Base-by-base conservation (phyloP, 2,888 invertebrate genomes). In the Monoplex corrugatus region DNA sequence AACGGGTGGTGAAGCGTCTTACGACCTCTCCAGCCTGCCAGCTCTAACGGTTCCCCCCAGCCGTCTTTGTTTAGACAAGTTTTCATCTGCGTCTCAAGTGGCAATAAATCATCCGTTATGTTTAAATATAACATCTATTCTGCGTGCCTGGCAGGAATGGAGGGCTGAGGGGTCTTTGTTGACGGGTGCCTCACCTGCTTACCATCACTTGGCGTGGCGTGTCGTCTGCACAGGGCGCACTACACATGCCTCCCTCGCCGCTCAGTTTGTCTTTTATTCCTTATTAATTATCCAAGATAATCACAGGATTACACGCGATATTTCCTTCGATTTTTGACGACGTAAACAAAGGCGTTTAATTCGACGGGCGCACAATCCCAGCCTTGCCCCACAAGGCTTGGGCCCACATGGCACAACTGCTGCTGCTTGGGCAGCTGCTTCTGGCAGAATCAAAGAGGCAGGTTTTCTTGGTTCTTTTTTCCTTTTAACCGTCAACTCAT, bases 71-170 rank as follows among this genome's bases (percentile, higher is more conserved):
- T 90, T 89, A 88, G 90, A 89, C 88, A 89, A 91, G 93, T 94
- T 93, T 92, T 93, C 93, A 92, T 92, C 92, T 93, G 94, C 93
- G 93, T 92, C 93, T 93, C 92, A 92, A 93, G 94, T 94, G 93
- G 94, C 92, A 92, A 95, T 95, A 95, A 95, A 95, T 95, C 95
- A 95, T 94, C 93, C 93, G 93, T 92, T 92, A 92, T 91, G 92
- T 92, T 92, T 93, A 92, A 92, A 92, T 93, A 92, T 93, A 93
- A 91, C 93, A 92, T 94, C 93, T 93, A 93, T 93, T 93, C 91
- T 93, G 93, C 94, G 93, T 94, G 93, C 92, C 92, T 91, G 91
- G 92, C 92, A 92, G 91, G 91, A 92, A 91, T 92, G 92, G 92
- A 90, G 92, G 92, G 90, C 92, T 91, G 92, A 93, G 91, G 90